These are phyloP conservation scores for Halictus quadricinctus DNA, from an alignment of 2,888 invertebrate species.

Conservation along the genomic window DNA sequence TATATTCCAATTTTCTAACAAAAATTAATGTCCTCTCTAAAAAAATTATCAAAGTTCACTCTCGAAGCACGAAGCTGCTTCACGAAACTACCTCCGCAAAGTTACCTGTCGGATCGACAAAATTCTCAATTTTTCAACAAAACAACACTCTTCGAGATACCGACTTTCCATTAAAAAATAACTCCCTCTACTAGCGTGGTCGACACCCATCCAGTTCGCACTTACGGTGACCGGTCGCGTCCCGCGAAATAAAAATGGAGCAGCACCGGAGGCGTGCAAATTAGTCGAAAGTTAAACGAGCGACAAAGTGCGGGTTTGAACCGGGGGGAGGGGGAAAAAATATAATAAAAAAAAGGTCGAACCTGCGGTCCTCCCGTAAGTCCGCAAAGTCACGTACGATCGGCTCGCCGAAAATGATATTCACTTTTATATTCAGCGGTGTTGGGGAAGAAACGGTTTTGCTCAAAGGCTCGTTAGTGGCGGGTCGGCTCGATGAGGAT, in stretches of 20 bases:
- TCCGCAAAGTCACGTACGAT: constrained; percentile 58
- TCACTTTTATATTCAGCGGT: constrained; percentile 17
- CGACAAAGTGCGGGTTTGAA: constrained; percentile 8
- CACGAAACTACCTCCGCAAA: too few relatives aligned
- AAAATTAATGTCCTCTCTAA: too few relatives aligned
- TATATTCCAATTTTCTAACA: too few relatives aligned
- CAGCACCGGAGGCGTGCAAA: constrained; percentile 3
- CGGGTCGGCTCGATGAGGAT: constrained; percentile 48
- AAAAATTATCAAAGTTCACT: too few relatives aligned
- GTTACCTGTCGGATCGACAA: too few relatives aligned
- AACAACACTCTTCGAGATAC: neutral
- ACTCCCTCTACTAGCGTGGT: too few relatives aligned
- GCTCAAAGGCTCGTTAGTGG: constrained; percentile 62
- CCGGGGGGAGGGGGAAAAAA: neutral
- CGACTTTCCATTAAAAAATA: too few relatives aligned
- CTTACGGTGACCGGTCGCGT: neutral
- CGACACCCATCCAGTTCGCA: neutral
- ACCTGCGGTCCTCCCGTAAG: neutral
- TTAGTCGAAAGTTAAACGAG: constrained; percentile 8
- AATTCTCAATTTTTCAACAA: neutral
- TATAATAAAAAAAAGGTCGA: constrained; percentile 27
- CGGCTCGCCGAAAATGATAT: constrained; percentile 48
- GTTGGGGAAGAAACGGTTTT: constrained; percentile 34
- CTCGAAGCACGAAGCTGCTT: too few relatives aligned
- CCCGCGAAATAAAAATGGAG: neutral